These are phyloP conservation scores for Cranoglanis bouderius DNA, from an alignment of 2,113 vertebrate species.

Conservation along the genomic window DNA sequence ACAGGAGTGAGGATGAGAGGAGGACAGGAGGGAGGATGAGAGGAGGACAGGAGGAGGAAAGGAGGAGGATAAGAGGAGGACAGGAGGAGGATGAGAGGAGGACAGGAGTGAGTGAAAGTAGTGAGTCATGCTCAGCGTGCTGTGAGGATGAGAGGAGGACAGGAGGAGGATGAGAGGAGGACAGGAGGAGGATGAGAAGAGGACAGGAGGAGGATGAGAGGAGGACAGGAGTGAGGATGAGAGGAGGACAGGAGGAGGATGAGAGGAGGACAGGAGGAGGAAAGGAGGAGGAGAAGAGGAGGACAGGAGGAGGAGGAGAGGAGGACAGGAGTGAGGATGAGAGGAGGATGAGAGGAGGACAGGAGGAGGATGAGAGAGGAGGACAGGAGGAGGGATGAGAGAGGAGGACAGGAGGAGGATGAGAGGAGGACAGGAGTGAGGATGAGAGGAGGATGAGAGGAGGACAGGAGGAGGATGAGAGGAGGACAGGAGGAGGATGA, in stretches of 20 bases:
- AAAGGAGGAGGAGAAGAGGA: too few species aligned
- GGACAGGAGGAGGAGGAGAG: too few species aligned
- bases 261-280: not conserved
- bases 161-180: too few species aligned
- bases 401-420: not conserved
- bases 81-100: not conserved
- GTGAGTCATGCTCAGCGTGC: conserved; percentile 50
- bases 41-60: not conserved
- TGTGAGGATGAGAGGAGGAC: conserved; percentile 50
- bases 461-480: too few species aligned
- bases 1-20: not conserved
- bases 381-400: not conserved
- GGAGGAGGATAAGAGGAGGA: not conserved
- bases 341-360: not conserved
- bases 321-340: too few species aligned
- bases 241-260: not conserved
- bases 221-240: too few species aligned
- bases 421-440: too few species aligned
- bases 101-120: not conserved
- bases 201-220: not conserved
- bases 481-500: too few species aligned
- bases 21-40: not conserved
- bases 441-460: too few species aligned
- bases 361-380: not conserved
- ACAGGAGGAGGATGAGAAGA: not conserved